Conservation (phyloP, 2,113 vertebrate species). For the Quiscalus mexicanus region DNA sequence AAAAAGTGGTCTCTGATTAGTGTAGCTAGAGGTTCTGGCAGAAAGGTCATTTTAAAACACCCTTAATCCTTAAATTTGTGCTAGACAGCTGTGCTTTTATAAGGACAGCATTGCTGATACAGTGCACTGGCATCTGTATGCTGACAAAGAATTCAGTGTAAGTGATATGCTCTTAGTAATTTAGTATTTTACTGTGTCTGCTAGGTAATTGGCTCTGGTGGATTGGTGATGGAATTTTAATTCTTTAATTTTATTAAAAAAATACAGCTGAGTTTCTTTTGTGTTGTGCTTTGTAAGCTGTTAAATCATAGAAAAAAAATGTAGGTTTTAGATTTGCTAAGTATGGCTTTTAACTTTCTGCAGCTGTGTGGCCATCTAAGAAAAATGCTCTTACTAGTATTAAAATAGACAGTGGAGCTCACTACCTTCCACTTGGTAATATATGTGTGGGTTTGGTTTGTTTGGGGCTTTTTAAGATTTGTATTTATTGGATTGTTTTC, state of each 20-base stretch:
- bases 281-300: background rate
- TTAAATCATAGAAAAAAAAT: background rate
- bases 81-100: background rate
- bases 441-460: fast-evolving
- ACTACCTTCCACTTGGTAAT: background rate
- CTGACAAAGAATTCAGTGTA: background rate
- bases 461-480: background rate
- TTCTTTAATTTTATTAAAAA: background rate
- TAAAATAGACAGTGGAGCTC: background rate
- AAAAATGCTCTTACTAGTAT: background rate
- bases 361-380: background rate
- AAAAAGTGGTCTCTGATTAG: background rate
- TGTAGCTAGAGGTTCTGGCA: background rate
- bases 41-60: background rate
- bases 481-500: background rate
- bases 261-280: background rate
- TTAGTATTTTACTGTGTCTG: background rate
- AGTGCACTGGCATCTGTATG: background rate
- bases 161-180: background rate
- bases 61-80: background rate
- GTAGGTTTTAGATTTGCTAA: background rate
- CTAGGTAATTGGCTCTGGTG: background rate
- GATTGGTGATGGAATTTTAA: background rate
- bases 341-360: background rate
- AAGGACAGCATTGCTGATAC: background rate